A percentile compares a stretch with the other conserved stretches of the same genome.
Conservation (phyloP, 2,113 vertebrate genomes). For the Vulpes lagopus region DNA sequence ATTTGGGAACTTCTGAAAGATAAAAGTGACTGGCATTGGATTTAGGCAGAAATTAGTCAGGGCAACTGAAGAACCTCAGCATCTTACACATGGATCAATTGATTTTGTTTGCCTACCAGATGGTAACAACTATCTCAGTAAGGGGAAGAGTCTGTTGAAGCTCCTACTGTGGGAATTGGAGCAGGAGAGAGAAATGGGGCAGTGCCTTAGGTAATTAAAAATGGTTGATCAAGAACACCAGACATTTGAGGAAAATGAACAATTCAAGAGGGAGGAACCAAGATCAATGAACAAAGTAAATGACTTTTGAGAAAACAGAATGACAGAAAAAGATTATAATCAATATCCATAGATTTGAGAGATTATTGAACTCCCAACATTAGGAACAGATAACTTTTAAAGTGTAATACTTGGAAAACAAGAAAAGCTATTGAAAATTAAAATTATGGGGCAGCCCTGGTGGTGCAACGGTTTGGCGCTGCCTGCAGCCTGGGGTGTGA, state of each 20-base stretch:
- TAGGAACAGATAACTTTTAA: neutral
- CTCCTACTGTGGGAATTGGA: neutral
- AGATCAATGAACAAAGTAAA: neutral
- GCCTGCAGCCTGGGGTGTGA: too few species aligned
- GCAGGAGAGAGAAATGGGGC: neutral
- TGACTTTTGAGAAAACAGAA: neutral
- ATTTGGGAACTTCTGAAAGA: constrained; percentile 26
- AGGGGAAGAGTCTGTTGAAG: neutral
- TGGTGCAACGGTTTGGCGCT: too few species aligned
- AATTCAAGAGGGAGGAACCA: neutral
- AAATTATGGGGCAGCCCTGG: neutral
- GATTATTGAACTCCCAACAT: neutral
- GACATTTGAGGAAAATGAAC: neutral
- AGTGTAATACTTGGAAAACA: neutral
- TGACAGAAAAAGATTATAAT: neutral
- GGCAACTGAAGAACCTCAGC: neutral
- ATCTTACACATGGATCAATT: too few species aligned
- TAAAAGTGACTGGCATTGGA: neutral
- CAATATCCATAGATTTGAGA: neutral
- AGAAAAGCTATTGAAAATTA: neutral
- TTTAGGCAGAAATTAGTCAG: neutral
- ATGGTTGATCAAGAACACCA: neutral
- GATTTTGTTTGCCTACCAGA: neutral
- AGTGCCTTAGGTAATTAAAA: neutral
- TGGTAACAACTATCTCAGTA: neutral